Percentiles rank a stretch among this genome's conserved stretches.
These are phyloP conservation scores for Crocidura indochinensis DNA, from an alignment of 2,797 vertebrate species.

Conservation along the genomic window DNA sequence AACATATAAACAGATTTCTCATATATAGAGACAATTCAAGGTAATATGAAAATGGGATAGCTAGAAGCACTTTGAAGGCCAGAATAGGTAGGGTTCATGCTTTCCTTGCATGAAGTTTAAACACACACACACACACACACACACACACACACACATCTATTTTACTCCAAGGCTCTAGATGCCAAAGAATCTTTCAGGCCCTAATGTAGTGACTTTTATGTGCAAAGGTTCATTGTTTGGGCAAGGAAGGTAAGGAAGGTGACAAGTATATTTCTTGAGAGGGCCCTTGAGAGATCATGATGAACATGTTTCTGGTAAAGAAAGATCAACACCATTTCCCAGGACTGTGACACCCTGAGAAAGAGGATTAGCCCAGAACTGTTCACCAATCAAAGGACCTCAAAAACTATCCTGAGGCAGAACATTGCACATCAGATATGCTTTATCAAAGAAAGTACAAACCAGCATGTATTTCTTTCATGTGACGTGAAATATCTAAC, in stretches of 20 bases:
- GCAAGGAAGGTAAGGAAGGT: no score
- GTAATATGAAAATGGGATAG: no score
- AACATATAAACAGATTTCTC: no score
- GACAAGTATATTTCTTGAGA: not conserved
- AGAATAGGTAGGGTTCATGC: no score
- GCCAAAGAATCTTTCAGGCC: not conserved
- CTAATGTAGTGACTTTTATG: not conserved
- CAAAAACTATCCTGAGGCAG: not conserved
- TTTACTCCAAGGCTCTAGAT: not conserved
- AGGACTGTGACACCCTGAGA: no score
- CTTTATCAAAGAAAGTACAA: constrained; percentile 3
- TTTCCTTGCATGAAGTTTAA: no score
- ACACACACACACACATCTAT: no score
- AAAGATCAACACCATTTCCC: not conserved
- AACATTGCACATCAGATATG: not conserved
- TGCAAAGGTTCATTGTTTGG: not conserved
- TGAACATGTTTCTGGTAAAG: not conserved
- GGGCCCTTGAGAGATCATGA: not conserved
- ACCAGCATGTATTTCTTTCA: not conserved
- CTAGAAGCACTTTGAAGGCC: no score
- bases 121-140: no score
- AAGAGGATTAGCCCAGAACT: not conserved
- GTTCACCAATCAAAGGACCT: not conserved
- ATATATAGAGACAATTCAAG: no score
- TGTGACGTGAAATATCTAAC: not conserved